Base-by-base conservation (phyloP, 2,797 vertebrate species). In the Melopsittacus undulatus region DNA sequence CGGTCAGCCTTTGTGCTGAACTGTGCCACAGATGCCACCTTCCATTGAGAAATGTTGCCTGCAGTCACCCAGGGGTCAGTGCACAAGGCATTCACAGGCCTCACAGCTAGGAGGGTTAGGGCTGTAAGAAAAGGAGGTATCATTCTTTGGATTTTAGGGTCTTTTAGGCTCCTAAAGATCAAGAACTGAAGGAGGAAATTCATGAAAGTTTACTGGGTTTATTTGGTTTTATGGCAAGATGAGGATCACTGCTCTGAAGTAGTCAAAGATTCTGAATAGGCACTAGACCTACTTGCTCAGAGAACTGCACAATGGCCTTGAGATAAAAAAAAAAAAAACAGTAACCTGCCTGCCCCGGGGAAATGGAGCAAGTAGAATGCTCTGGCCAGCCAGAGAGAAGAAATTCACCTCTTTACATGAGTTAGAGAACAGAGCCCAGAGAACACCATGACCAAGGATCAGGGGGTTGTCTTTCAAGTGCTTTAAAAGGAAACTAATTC, bases 231-330 rank as follows among this genome's bases (percentile, higher is more conserved):
- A 72, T 27, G 7, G 7, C 57, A 73, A 84, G 43, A 61, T 34
- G 20, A 69, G 7, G 24, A n/a, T 16, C 22, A 32, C 3, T 34
- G 8, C 27, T 64, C 46, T 63, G 61, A 73, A 54, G 30, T 5
- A 52, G 30, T 7, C 5, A 2, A 74, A 48, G 11, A 45, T 87
- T 77, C 64, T n/a, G 17, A 13, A 8, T 32, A 38, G 36, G 9
- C 15, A 15, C 2, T 22, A 77, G 48, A 59, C 14, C 32, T 12
- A 20, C 9, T 20, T 52, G 15, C 15, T 62, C 38, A 78, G 34
- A 38, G 36, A 40, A 57, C 9, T 4, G 21, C 23, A 46, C 0
- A 0, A 59, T 9, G 5, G 18, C 19, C 32, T 57, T 27, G 34
- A 76, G 21, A 57, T 10, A 3, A 13, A 19, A 48, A 80, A 38